Evolutionary conservation across 2,888 invertebrate genomes (phyloP).

Genomic region (Pimpla rufipes): DNA sequence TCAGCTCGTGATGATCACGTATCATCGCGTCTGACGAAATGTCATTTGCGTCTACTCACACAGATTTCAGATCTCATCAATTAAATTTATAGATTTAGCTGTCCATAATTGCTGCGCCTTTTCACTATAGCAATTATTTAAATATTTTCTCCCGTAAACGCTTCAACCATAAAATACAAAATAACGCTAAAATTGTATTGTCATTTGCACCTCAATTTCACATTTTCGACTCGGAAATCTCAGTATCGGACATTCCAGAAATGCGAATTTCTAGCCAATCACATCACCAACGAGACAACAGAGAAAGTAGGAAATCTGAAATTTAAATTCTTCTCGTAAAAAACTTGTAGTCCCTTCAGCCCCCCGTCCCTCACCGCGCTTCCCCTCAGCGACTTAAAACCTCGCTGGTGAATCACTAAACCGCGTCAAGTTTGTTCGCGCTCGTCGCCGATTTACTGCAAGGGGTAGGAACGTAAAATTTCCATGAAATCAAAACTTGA

Average conservation of each 20-base stretch:
- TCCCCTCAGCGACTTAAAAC: conserved; percentile 9
- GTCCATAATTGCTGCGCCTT: no score
- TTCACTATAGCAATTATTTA: no score
- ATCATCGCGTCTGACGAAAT: background rate
- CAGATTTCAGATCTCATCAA: no score
- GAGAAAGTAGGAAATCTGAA: background rate
- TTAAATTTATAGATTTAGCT: background rate
- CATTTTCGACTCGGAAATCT: background rate
- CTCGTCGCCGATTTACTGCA: conserved; percentile 54
- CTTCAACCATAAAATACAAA: no score
- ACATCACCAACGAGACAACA: background rate
- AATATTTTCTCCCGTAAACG: no score
- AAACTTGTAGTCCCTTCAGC: background rate
- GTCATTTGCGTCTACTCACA: background rate
- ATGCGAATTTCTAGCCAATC: background rate
- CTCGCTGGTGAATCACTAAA: conserved; percentile 27
- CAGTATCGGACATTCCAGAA: background rate
- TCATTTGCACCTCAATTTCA: no score
- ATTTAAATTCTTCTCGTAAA: conserved; percentile 18
- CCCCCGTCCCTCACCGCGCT: background rate
- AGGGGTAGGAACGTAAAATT: conserved; percentile 68
- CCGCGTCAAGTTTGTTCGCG: conserved; percentile 45
- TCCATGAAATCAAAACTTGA: conserved; percentile 73
- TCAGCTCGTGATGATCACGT: background rate
- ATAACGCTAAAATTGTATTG: no score